These are phyloP conservation scores for Mionectes olivaceus DNA, from an alignment of 2,797 vertebrate species.

Conservation along the genomic window DNA sequence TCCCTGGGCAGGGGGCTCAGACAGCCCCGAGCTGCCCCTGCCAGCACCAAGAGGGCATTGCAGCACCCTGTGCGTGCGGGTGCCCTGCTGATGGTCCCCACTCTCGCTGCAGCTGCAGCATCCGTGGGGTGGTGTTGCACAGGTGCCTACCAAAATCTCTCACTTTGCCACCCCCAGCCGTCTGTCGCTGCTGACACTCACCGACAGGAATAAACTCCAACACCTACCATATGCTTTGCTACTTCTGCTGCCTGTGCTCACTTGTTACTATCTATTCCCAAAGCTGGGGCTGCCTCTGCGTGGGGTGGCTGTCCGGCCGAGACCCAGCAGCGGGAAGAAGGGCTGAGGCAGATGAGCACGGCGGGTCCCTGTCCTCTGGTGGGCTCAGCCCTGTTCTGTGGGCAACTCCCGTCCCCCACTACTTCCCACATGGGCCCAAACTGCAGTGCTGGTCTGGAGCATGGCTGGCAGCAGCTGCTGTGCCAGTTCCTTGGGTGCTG, in stretches of 20 bases:
- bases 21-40: fast-evolving
- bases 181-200: slow-evolving; percentile 55
- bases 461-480: not conserved
- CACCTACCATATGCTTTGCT: slow-evolving; percentile 53
- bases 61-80: fast-evolving
- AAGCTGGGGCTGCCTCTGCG: not conserved
- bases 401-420: fast-evolving
- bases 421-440: fast-evolving
- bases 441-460: fast-evolving
- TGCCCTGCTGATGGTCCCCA: not conserved
- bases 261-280: slow-evolving; percentile 36
- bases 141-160: slow-evolving; percentile 24
- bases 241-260: slow-evolving; percentile 25
- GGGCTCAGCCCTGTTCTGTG: not conserved
- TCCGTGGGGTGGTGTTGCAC: slow-evolving; percentile 31
- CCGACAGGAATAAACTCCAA: slow-evolving; percentile 55
- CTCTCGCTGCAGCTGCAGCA: not conserved
- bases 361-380: not conserved
- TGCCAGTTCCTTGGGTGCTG: fast-evolving
- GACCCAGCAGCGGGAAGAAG: not conserved
- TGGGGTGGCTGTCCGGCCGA: not conserved
- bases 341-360: fast-evolving
- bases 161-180: slow-evolving; percentile 1
- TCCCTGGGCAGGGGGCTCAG: not conserved
- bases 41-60: fast-evolving